Base-by-base conservation (phyloP, 1,140 invertebrate species). In the Cydia amplana region DNA sequence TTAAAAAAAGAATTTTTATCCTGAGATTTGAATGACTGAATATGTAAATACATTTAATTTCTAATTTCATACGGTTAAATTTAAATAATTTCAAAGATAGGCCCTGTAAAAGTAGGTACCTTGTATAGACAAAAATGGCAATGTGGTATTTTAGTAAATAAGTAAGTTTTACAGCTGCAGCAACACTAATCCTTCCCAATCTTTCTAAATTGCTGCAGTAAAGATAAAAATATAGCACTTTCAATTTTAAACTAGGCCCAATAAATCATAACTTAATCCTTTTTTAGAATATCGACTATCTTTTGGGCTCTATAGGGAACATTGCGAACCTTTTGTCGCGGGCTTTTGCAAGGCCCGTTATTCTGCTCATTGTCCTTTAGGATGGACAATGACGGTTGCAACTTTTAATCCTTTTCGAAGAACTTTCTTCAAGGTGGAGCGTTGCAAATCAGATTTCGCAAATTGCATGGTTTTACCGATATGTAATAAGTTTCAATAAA, bases 261-360 rank as follows among this genome's bases (percentile, higher is more conserved):
- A 60, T 60, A 60, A 60, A 60, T 60, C 55, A 60, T 60, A 60
- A 10, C 18, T 60, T 60, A 60, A 60, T 60, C 55, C 55, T 20
- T 60, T 60, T 60, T 23, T 23, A 60, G 18, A 60, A 60, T 60
- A 60, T 60, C 55, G 55, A 60, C 55, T 60, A 60, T 20, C 55
- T 60, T 60, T 60, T 60, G 20, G 55, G 55, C 6, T 60, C 20
- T 60, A 23, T 10, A 18, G 55, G 55, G 55, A 60, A 23, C n/a
- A 60, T 60, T 60, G 55, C 55, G n/a, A 60, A 2, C 20, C 55
- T 23, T 55, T 60, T 60, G 55, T 60, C 55, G n/a, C 55, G 6
- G 18, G 7, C 55, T 23, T 55, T 23, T 23, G 20, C 9, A 12
- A 60, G 55, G 10, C 20, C 55, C 55, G 55, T 60, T 60, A 60